Conservation (phyloP, 2,888 invertebrate species). For the Hoplodrina blanda region DNA sequence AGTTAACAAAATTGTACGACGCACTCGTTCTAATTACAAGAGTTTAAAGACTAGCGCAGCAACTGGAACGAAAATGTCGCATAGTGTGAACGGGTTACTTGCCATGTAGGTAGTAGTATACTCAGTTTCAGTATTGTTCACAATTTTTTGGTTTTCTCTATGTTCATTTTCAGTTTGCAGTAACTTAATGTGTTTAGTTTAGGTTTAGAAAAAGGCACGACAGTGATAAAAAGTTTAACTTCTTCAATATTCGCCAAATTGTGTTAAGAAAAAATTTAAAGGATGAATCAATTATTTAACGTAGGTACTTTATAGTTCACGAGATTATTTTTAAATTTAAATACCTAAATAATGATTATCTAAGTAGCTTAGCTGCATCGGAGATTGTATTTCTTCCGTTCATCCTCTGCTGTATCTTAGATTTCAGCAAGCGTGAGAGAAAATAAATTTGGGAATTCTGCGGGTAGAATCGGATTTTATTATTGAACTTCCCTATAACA, state of each 20-base stretch:
- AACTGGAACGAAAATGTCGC: slow-evolving; percentile 27
- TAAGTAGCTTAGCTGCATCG: background rate
- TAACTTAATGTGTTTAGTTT: background rate
- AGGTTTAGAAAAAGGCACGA: slow-evolving; percentile 15
- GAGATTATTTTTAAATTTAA: slow-evolving; percentile 3
- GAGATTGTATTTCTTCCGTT: slow-evolving; percentile 13
- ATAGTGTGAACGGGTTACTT: slow-evolving; percentile 9
- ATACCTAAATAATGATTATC: slow-evolving; percentile 12
- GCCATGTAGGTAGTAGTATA: background rate
- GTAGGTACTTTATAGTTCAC: background rate
- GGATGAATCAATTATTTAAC: slow-evolving; percentile 4
- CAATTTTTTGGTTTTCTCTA: background rate
- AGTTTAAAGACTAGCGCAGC: slow-evolving; percentile 44
- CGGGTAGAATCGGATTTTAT: slow-evolving; percentile 41
- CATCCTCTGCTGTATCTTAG: slow-evolving; percentile 35
- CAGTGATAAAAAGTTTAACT: slow-evolving; percentile 1
- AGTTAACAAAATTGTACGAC: slow-evolving; percentile 46
- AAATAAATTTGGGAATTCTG: slow-evolving; percentile 29
- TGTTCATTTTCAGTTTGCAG: background rate
- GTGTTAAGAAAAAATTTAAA: background rate
- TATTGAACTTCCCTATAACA: slow-evolving; percentile 51
- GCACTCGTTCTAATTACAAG: slow-evolving; percentile 56
- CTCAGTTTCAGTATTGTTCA: slow-evolving; percentile 1
- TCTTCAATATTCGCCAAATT: background rate
- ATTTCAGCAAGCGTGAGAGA: slow-evolving; percentile 24